Evolutionary conservation across 2,113 vertebrate species (phyloP).

Genomic region (Rhineura floridana): DNA sequence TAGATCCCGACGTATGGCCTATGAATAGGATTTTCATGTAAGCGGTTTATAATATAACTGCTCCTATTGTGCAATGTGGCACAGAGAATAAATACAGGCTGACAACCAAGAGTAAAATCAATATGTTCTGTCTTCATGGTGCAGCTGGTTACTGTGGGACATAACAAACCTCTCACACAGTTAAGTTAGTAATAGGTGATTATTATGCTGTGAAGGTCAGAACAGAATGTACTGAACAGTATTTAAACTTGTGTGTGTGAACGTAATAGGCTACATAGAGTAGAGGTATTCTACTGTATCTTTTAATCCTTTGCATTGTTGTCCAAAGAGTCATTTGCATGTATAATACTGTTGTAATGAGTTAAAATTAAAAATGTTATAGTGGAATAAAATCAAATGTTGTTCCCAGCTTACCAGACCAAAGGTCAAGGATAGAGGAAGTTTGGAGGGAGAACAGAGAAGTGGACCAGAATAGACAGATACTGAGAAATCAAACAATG

Average conservation of each 20-base stretch:
- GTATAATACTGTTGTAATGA: not conserved
- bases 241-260: not conserved
- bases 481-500: too few relatives aligned
- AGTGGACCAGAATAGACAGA: too few relatives aligned
- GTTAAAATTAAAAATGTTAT: too few relatives aligned
- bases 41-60: constrained; percentile 35
- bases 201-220: constrained; percentile 53
- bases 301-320: not conserved
- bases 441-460: too few relatives aligned
- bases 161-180: constrained; percentile 36
- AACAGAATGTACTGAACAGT: not conserved
- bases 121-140: constrained; percentile 42
- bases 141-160: constrained; percentile 49
- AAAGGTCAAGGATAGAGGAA: too few relatives aligned
- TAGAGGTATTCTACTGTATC: rapidly evolving
- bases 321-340: rapidly evolving
- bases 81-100: constrained; percentile 56
- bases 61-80: constrained; percentile 35
- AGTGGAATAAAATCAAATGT: too few relatives aligned
- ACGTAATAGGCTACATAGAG: not conserved
- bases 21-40: too few relatives aligned
- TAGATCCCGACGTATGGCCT: too few relatives aligned
- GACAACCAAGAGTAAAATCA: constrained; percentile 54
- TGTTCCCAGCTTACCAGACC: too few relatives aligned
- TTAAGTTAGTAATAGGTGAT: constrained; percentile 34